Conservation (phyloP, 2,888 invertebrate genomes). For the Machimus rusticus region DNA sequence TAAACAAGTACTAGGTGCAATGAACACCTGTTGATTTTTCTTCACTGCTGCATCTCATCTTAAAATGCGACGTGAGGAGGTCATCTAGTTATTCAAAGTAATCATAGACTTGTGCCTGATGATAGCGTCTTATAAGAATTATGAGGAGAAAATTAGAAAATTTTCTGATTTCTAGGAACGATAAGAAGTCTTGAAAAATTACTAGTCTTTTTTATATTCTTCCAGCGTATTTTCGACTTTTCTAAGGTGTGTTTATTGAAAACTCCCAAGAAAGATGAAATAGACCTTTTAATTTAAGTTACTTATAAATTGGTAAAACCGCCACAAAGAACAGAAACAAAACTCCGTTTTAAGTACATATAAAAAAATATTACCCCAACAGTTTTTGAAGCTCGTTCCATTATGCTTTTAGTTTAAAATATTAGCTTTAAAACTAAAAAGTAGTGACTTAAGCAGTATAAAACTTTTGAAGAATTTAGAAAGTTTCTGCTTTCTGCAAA, state of each 20-base stretch:
- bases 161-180: neutral
- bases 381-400: no score
- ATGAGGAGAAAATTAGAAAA: neutral
- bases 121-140: neutral
- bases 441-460: no score
- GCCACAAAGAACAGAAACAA: no score
- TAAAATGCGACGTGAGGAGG: neutral
- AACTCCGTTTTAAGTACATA: no score
- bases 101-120: neutral
- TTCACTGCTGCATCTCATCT: neutral
- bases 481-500: no score
- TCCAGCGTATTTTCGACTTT: neutral
- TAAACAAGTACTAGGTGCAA: neutral
- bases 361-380: no score
- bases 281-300: no score
- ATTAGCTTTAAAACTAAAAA: no score
- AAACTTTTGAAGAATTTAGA: no score
- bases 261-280: no score
- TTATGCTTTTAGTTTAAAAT: no score
- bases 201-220: neutral
- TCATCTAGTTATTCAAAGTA: neutral
- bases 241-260: neutral
- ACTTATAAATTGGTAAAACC: no score
- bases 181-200: neutral
- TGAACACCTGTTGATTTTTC: neutral